Conservation (phyloP, 2,797 vertebrate genomes). For the Podarcis siculus region DNA sequence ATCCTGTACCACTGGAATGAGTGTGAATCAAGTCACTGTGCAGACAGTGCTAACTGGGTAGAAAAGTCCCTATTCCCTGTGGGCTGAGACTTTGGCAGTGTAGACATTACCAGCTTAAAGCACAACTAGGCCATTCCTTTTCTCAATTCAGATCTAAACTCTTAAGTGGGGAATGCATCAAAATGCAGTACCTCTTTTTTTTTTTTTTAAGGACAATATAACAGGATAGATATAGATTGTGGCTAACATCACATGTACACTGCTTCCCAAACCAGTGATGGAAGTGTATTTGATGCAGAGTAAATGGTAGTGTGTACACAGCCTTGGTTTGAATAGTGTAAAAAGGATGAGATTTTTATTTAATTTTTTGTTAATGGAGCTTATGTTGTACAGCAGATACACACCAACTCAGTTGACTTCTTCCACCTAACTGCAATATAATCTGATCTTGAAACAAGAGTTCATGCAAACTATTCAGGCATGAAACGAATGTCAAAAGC, state of each 20-base stretch:
- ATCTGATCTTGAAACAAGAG: not conserved
- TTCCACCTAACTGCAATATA: conserved; percentile 1
- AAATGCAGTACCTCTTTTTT: too few species aligned
- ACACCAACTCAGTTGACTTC: conserved; percentile 8
- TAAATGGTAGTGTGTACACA: too few species aligned
- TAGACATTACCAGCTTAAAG: too few species aligned
- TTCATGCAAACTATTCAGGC: conserved; percentile 39
- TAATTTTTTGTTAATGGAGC: not conserved
- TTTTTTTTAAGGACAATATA: too few species aligned
- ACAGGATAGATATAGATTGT: too few species aligned
- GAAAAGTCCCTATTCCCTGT: not conserved
- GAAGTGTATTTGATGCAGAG: too few species aligned
- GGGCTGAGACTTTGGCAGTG: not conserved
- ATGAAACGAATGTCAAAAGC: conserved; percentile 10
- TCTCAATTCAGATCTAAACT: too few species aligned
- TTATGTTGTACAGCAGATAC: not conserved
- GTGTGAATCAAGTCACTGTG: not conserved
- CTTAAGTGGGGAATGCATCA: too few species aligned
- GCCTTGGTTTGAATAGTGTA: not conserved
- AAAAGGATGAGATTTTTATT: not conserved
- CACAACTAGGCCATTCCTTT: too few species aligned
- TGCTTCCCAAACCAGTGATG: too few species aligned
- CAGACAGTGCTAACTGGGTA: not conserved
- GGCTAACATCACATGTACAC: too few species aligned
- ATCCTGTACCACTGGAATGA: not conserved